phyloP scores from a whole-genome alignment of 2,797 vertebrate genomes.

The Malurus leucopterus region DNA sequence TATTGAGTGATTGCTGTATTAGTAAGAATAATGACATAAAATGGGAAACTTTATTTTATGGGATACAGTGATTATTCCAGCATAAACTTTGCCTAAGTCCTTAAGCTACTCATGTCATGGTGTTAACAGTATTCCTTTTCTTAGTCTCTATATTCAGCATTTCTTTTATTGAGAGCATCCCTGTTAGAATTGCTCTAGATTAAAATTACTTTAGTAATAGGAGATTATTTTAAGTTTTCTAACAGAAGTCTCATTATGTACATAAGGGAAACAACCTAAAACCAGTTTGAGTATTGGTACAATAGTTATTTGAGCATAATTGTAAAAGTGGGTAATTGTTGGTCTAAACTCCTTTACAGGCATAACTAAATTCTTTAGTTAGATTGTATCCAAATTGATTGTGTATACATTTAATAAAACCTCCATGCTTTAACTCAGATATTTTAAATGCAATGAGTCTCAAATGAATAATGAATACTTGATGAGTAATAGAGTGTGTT shows the following conservation, averaged over 20 bases:
- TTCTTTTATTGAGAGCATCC: neutral
- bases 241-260: neutral
- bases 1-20: neutral
- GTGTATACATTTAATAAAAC: neutral
- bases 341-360: neutral
- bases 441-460: neutral
- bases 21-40: neutral
- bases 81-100: neutral
- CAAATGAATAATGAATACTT: neutral
- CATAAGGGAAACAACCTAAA: neutral
- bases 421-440: fast-evolving
- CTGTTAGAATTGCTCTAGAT: neutral
- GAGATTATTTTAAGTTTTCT: neutral
- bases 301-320: neutral
- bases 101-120: neutral
- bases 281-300: neutral
- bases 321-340: neutral
- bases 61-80: neutral
- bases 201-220: neutral
- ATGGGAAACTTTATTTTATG: neutral
- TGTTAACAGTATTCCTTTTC: neutral
- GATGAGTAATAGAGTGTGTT: neutral
- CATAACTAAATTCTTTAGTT: neutral
- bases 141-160: neutral
- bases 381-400: neutral